Evolutionary conservation across 37 sponge, comb jelly and placozoan species (phyloP).

Genomic region (Bolinopsis microptera): DNA sequence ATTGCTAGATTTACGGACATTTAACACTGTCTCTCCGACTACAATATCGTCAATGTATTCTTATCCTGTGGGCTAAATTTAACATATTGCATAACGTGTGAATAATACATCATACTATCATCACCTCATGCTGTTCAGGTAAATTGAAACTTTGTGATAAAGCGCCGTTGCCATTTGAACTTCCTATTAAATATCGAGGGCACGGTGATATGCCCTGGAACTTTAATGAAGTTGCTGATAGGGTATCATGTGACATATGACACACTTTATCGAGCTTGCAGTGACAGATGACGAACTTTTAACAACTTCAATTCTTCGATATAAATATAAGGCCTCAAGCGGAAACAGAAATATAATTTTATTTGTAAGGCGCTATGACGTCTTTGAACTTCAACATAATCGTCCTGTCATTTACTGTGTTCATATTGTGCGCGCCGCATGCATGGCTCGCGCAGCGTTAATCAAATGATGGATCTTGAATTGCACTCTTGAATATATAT

Average conservation of each 20-base stretch:
- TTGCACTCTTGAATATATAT: too few species aligned
- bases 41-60: too few species aligned
- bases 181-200: background rate
- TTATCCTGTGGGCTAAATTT: too few species aligned
- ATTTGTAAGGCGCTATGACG: background rate
- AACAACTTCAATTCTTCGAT: too few species aligned
- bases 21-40: background rate
- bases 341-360: background rate
- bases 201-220: too few species aligned
- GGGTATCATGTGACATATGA: background rate
- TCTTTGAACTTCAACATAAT: background rate
- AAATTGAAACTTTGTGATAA: too few species aligned
- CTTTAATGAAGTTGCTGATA: background rate
- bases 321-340: background rate
- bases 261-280: background rate
- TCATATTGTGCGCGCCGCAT: background rate
- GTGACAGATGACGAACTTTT: background rate
- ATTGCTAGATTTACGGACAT: background rate
- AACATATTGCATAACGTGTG: too few species aligned
- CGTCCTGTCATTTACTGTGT: background rate
- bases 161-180: background rate
- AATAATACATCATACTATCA: too few species aligned
- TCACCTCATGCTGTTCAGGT: too few species aligned
- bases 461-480: too few species aligned
- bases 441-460: too few species aligned